Conservation (phyloP, 2,797 vertebrate genomes). For the Mus spretus region DNA sequence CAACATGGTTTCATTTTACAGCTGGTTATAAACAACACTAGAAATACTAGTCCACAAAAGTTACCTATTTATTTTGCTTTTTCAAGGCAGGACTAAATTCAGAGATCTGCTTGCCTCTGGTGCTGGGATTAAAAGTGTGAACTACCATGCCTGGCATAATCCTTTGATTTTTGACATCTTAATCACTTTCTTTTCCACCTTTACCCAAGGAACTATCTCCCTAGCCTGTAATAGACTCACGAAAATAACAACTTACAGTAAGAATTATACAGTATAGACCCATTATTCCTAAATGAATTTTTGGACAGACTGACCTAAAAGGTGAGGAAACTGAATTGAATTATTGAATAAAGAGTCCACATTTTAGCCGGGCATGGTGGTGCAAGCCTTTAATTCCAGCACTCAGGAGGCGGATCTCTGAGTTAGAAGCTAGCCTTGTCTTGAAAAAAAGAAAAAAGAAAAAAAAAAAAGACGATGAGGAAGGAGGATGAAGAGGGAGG, state of each 20-base stretch:
- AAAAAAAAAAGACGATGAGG: neutral
- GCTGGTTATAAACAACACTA: constrained; percentile 17
- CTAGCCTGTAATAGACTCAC: neutral
- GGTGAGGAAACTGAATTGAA: constrained; percentile 1
- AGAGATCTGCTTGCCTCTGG: neutral
- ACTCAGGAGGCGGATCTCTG: neutral
- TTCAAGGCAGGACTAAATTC: neutral
- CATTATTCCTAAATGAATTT: neutral
- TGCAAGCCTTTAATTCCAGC: neutral
- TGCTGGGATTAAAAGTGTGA: neutral
- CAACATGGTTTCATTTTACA: constrained; percentile 48
- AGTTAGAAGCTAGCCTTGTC: neutral
- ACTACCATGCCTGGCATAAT: neutral
- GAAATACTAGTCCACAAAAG: constrained; percentile 2
- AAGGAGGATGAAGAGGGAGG: neutral
- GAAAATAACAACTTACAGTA: constrained; percentile 21
- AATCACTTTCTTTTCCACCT: constrained; percentile 29
- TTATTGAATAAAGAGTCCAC: constrained; percentile 3
- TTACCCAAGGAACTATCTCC: constrained; percentile 6
- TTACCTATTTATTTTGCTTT: neutral
- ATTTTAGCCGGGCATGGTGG: neutral
- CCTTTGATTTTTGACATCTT: constrained; percentile 10
- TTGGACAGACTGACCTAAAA: constrained; percentile 26
- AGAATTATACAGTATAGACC: neutral
- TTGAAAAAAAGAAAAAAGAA: neutral